Base-by-base conservation (phyloP, 2,113 vertebrate genomes). In the Cyprinodon tularosa region DNA sequence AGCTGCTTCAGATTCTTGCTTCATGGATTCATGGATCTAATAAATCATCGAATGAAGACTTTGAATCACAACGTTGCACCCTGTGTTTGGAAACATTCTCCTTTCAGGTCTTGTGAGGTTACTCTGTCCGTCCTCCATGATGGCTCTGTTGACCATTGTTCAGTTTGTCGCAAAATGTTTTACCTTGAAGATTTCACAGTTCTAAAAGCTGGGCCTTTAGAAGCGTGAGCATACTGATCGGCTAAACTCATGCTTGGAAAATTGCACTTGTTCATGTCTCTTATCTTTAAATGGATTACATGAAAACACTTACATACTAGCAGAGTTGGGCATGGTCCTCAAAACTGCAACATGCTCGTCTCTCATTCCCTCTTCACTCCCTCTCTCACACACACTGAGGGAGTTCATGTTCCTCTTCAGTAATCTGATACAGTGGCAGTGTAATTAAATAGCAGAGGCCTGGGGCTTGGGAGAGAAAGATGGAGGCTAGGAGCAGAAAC, bases 371-470 rank as follows among this genome's bases (percentile, higher is more conserved):
- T 40, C 13, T n/a, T 60, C 45, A 40, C 68, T 42, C 68, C 36
- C 40, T n/a, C 60, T 8, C 74, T 9, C 68, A 22, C 74, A 47
- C 53, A 39, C 65, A 57, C 60, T 42, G 63, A 81, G 81, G 48
- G 50, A 75, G 85, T 86, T 79, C 70, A 71, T 86, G 83, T 90
- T 82, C 77, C 81, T 90, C 82, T 72, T 80, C 86, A 83, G 88
- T 91, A 90, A 89, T 89, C 89, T 86, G 85, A 90, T 92, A 87
- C 87, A 76, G 81, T 84, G 84, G 77, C 78, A 80, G 77, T 79
- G 84, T 90, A 89, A 91, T 92, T 89, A 92, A 90, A 92, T 89
- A 87, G 86, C 79, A 61, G 65, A 17, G 74, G 72, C 90, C 86
- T 76, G 76, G 71, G 86, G 90, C 75, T 79, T 75, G 3, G 17